Conservation (phyloP, 2,113 vertebrate genomes). For the Diadophis punctatus region DNA sequence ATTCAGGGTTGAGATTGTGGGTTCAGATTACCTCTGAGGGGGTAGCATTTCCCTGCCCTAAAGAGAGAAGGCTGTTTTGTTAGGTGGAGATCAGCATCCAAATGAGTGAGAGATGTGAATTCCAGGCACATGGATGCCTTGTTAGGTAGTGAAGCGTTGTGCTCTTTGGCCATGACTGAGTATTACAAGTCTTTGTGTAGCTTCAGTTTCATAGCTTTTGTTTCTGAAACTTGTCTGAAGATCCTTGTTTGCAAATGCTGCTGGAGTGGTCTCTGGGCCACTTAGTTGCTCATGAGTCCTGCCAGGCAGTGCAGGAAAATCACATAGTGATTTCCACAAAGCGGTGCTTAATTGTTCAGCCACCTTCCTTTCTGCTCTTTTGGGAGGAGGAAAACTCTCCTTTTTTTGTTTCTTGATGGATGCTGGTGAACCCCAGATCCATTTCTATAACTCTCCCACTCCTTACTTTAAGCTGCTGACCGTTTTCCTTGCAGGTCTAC, state of each 20-base stretch:
- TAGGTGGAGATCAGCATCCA: neutral
- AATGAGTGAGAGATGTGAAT: neutral
- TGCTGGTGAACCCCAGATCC: neutral
- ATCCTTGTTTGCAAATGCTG: neutral
- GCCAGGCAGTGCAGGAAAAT: neutral
- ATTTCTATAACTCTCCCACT: neutral
- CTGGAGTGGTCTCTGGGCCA: neutral
- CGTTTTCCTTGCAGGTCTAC: conserved; percentile 68
- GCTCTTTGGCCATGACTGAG: neutral
- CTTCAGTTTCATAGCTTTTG: conserved; percentile 23
- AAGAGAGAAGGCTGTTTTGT: neutral
- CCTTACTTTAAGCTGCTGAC: conserved; percentile 19
- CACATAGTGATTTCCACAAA: conserved; percentile 11
- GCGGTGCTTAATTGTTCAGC: conserved; percentile 9
- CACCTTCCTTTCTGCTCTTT: conserved; percentile 5
- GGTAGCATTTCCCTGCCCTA: neutral
- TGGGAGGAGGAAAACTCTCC: neutral
- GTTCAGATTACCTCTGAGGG: neutral
- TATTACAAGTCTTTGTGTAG: neutral
- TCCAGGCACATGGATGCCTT: conserved; percentile 5
- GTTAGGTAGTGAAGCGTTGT: neutral
- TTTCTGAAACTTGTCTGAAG: conserved; percentile 13
- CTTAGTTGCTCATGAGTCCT: neutral
- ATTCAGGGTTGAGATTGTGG: neutral
- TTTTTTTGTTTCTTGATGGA: neutral